Percentiles rank a stretch among this genome's conserved stretches.
phyloP scores from a whole-genome alignment of 2,113 vertebrate species.

The Siniperca knerii region DNA sequence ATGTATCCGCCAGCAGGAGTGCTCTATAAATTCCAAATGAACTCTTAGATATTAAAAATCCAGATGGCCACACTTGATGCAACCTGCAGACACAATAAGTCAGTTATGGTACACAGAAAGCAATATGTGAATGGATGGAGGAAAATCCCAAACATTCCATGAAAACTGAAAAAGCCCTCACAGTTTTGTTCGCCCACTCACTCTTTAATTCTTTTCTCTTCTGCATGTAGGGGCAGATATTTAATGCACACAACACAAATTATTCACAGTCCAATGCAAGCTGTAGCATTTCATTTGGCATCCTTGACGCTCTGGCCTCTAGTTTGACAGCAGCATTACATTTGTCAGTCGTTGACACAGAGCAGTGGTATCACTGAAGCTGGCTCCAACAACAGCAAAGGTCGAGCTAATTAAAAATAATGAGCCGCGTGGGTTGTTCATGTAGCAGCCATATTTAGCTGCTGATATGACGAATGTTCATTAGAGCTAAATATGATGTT shows the following conservation, averaged over 20 bases:
- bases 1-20: slow-evolving; percentile 64
- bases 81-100: not conserved
- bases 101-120: not conserved
- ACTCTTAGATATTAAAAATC: slow-evolving; percentile 17
- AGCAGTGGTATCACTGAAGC: not conserved
- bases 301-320: slow-evolving; percentile 46
- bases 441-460: not conserved
- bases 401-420: slow-evolving; percentile 54
- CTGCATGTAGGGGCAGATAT: slow-evolving; percentile 12
- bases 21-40: slow-evolving; percentile 19
- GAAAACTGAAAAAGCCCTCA: slow-evolving; percentile 13
- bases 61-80: slow-evolving; percentile 2
- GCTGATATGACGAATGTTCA: slow-evolving; percentile 1
- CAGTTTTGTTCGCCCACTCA: slow-evolving; percentile 2
- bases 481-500: not conserved
- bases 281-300: slow-evolving; percentile 33
- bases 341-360: not conserved
- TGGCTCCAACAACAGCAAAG: slow-evolving; percentile 2
- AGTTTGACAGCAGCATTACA: slow-evolving; percentile 39
- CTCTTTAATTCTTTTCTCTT: not conserved
- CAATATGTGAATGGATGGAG: slow-evolving; percentile 13
- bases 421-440: not conserved
- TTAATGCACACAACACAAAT: slow-evolving; percentile 59
- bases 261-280: slow-evolving; percentile 36
- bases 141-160: slow-evolving; percentile 73